phyloP scores from a whole-genome alignment of 2,888 invertebrate species.

The Microchrysa polita region DNA sequence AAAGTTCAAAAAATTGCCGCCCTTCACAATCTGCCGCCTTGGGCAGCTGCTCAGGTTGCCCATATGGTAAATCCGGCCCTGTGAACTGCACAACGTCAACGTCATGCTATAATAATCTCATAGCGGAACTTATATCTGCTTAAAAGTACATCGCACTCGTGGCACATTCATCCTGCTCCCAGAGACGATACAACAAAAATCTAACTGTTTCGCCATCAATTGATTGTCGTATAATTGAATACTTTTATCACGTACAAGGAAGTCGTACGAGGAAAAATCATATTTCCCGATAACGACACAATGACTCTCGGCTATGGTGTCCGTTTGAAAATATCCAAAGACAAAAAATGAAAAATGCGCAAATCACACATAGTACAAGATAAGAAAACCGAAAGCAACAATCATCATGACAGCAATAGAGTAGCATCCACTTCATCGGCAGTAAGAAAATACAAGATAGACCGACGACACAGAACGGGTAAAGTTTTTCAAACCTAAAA shows the following conservation, averaged over 20 bases:
- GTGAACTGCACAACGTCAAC: too few relatives aligned
- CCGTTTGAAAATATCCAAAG: too few relatives aligned
- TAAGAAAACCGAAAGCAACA: slow-evolving; percentile 21
- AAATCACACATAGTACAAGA: too few relatives aligned
- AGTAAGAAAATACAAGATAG: too few relatives aligned
- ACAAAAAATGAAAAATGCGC: too few relatives aligned
- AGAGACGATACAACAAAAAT: background rate
- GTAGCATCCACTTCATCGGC: background rate
- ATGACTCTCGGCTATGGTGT: too few relatives aligned
- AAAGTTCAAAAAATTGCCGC: too few relatives aligned
- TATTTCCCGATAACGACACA: slow-evolving; percentile 31
- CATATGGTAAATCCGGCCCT: too few relatives aligned
- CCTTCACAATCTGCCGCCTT: too few relatives aligned
- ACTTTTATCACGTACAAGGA: slow-evolving; percentile 32
- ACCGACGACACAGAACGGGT: too few relatives aligned
- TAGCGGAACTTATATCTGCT: background rate
- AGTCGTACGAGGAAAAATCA: slow-evolving; percentile 30
- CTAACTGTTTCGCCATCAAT: slow-evolving; percentile 30
- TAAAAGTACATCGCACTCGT: slow-evolving; percentile 8
- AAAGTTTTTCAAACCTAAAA: background rate
- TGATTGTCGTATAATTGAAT: slow-evolving; percentile 24
- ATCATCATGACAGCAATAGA: background rate
- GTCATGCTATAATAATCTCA: slow-evolving; percentile 6
- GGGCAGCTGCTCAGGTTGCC: too few relatives aligned
- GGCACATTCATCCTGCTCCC: background rate